A percentile compares a stretch with the other conserved stretches of the same genome.
Conservation (phyloP, 2,113 vertebrate genomes). For the Panurus biarmicus region DNA sequence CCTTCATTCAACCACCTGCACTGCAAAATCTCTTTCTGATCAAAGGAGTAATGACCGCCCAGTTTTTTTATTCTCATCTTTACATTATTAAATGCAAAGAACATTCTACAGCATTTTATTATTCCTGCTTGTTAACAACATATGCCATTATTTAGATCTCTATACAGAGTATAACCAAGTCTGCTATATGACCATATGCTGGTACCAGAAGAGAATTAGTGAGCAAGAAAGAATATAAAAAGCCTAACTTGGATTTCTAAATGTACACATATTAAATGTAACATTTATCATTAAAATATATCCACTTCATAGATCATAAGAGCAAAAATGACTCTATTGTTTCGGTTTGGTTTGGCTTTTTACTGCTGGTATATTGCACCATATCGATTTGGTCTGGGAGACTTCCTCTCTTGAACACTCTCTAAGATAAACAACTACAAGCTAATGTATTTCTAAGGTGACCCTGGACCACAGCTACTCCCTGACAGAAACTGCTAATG, state of each 20-base stretch:
- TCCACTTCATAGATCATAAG: background rate
- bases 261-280: background rate
- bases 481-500: background rate
- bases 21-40: background rate
- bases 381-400: conserved; percentile 16
- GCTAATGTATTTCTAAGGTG: conserved; percentile 27
- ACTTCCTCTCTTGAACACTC: background rate
- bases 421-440: background rate
- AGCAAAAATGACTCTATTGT: background rate
- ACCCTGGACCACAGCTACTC: background rate
- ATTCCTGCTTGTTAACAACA: conserved; percentile 22
- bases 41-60: conserved; percentile 9
- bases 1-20: conserved; percentile 42
- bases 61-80: conserved; percentile 14
- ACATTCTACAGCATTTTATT: background rate
- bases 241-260: background rate
- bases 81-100: background rate
- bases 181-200: background rate
- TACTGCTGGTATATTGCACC: background rate
- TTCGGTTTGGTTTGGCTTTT: background rate
- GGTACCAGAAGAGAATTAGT: background rate
- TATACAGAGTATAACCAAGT: background rate
- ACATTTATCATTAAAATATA: background rate
- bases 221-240: background rate
- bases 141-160: background rate